Base-by-base conservation (phyloP, 2,797 vertebrate genomes). In the Champsocephalus gunnari region DNA sequence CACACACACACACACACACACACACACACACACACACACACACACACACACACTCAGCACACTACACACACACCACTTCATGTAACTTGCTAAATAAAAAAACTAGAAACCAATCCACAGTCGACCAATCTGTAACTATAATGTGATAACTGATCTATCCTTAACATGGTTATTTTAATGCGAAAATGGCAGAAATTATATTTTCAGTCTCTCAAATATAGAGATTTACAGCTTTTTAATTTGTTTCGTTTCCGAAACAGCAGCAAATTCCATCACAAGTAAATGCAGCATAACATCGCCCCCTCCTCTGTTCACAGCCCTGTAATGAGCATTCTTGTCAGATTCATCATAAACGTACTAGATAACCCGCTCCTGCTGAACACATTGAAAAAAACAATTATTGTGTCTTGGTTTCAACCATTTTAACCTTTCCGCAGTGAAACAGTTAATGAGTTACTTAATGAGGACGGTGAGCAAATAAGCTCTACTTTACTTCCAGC, bases 31-130 rank as follows among this genome's bases (percentile, higher is more conserved):
- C 69, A 64, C 9, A 66, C 60, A 53, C n/a, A 55, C 51, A 16
- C 71, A 51, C 24, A 62, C 69, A 64, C 9, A 66, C 60, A 53
- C n/a, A 55, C n/a, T n/a, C n/a, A n/a, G n/a, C n/a, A n/a, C n/a
- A n/a, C n/a, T n/a, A n/a, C n/a, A n/a, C n/a, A n/a, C n/a, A n/a
- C n/a, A n/a, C n/a, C n/a, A 58, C 54, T 47, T 34, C 8, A 41
- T 38, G 4, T 0, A 32, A 62, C 34, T 10, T 11, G 17, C 66
- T 69, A 38, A n/a, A 51, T 41, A 13, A 4, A 7, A 7, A 61
- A 16, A 34, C 5, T 38, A 8, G 34, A 38, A 7, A 38, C 34
- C 34, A 38, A 38, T 38, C 34, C 5, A 38, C 34, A 38, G 7
- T 38, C 34, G 34, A 38, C 7, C 34, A 9, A 38, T 38, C 34